Conservation (phyloP, 2,797 vertebrate genomes). For the Crenuchus spilurus region DNA sequence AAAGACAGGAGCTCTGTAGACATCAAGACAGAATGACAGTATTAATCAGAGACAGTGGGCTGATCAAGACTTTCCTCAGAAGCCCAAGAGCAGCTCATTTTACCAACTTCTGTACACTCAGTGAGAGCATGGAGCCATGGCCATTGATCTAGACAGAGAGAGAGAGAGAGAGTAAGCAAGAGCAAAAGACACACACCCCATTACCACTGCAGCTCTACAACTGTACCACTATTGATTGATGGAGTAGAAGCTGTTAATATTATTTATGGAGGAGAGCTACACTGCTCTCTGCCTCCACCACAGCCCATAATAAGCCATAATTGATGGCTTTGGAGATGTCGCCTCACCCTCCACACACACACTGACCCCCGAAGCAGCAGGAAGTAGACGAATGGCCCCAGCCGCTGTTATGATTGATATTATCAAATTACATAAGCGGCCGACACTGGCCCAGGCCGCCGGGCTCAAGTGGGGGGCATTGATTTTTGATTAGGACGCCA, state of each 20-base stretch:
- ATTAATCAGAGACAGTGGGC: constrained; percentile 40
- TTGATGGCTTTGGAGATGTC: constrained; percentile 89
- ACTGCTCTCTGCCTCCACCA: constrained; percentile 80
- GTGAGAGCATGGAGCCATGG: constrained; percentile 71
- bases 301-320: constrained; percentile 94
- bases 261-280: constrained; percentile 89
- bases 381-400: constrained; percentile 92
- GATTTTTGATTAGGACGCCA: constrained; percentile 93
- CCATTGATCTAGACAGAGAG: constrained; percentile 84
- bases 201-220: constrained; percentile 87
- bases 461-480: constrained; percentile 86
- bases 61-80: constrained; percentile 26
- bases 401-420: constrained; percentile 95
- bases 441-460: constrained; percentile 77
- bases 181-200: constrained; percentile 60
- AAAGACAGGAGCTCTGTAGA: constrained; percentile 21
- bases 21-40: constrained; percentile 17
- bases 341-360: constrained; percentile 76
- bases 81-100: constrained; percentile 51
- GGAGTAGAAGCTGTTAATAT: constrained; percentile 88
- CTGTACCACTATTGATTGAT: constrained; percentile 89
- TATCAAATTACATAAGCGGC: constrained; percentile 93
- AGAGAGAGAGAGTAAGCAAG: constrained; percentile 34
- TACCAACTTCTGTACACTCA: constrained; percentile 52
- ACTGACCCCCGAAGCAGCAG: constrained; percentile 80